These are phyloP conservation scores for Cephalopterus ornatus DNA, from an alignment of 2,113 vertebrate genomes.

Conservation along the genomic window DNA sequence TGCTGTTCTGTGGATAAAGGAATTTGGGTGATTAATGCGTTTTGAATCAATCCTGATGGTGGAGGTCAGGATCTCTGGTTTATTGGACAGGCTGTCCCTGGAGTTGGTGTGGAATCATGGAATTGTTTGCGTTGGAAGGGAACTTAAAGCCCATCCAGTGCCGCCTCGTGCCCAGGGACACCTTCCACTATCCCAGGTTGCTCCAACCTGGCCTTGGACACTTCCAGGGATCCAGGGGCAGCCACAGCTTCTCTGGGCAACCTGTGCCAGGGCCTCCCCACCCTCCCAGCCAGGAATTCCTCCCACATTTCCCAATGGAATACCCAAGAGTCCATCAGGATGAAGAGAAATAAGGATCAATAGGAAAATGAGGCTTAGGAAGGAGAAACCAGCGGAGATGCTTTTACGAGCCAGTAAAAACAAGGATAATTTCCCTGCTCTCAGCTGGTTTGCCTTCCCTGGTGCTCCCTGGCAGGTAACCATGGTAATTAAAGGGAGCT, in stretches of 20 bases:
- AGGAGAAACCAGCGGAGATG: neutral
- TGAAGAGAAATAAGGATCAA: neutral
- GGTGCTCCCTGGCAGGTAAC: conserved; percentile 18
- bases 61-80: neutral
- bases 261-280: accelerated
- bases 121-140: neutral
- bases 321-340: neutral
- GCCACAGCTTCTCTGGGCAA: neutral
- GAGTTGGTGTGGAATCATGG: neutral
- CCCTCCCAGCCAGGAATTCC: neutral
- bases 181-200: accelerated
- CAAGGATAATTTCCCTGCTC: neutral
- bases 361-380: neutral
- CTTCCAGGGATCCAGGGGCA: neutral
- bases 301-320: neutral
- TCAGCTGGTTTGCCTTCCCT: neutral
- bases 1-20: neutral
- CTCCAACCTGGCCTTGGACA: neutral
- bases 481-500: conserved; percentile 19
- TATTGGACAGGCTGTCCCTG: neutral
- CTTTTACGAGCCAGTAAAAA: neutral
- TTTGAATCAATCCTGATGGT: neutral
- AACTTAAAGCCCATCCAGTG: neutral
- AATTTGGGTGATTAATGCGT: neutral
- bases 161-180: neutral